Base-by-base conservation (phyloP, 2,113 vertebrate genomes). In the Aviceda subcristata region DNA sequence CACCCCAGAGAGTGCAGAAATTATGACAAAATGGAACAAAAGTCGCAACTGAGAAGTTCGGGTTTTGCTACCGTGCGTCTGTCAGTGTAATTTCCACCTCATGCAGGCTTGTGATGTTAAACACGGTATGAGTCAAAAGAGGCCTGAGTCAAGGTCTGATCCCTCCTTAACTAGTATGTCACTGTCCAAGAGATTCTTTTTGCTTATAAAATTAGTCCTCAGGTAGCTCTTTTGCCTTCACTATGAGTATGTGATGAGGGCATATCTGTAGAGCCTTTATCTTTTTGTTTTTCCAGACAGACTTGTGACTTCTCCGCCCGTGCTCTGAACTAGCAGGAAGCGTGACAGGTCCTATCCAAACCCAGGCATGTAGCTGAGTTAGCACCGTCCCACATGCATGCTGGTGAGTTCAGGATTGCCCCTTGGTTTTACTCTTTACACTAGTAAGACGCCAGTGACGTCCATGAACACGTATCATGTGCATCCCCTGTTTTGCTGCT, bases 81-180 rank as follows among this genome's bases (percentile, higher is more conserved):
- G 21, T 27, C 29, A 3, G 2, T 50, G 17, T 60, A 38, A 60
- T 34, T 67, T 34, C 24, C 41, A 17, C 16, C 27, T 22, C 9
- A 7, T 0, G 3, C 50, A 15, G 0, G 0, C 12, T 59, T 51
- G 23, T 46, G 45, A 7, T 4, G 5, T 23, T 67, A 74, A 69
- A 50, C 6, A 39, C 0, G 0, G 3, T 56, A 11, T 19, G 18
- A n/a, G 24, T 56, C 5, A 3, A 79, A 77, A 39, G 24, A 20
- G 15, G 9, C 21, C 21, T 20, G 20, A 69, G 16, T 23, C 7
- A 57, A 43, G 18, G 12, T 26, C 22, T 39, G 51, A 27, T 48
- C 3, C 18, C 5, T 73, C 32, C 43, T 69, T 39, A 39, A 27
- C 10, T 16, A 30, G 5, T 21, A 22, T 51, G 7, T 59, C 11